These are phyloP conservation scores for Drosophila neocordata DNA, from an alignment of 1,140 invertebrate species.

Conservation along the genomic window DNA sequence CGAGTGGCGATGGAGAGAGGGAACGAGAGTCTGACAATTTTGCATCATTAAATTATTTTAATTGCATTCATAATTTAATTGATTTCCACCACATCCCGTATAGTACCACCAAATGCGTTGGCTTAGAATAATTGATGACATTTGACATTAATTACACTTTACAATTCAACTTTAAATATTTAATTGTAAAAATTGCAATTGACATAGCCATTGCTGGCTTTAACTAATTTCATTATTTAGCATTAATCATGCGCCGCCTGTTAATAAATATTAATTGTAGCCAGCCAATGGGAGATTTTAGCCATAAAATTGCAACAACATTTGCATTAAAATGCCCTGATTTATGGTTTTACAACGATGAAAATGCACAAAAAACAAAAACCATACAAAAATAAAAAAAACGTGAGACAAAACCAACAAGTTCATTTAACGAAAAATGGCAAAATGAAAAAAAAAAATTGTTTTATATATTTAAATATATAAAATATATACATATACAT, in stretches of 20 bases:
- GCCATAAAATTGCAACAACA: conserved; percentile 73
- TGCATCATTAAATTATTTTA: conserved; percentile 75
- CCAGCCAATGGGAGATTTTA: conserved; percentile 66
- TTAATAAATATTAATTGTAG: conserved; percentile 76
- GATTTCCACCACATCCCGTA: conserved; percentile 41
- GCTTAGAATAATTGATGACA: conserved; percentile 78
- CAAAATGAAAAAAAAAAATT: conserved; percentile 19
- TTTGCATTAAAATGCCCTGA: conserved; percentile 71
- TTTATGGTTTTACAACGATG: conserved; percentile 46
- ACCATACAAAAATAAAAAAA: conserved; percentile 26
- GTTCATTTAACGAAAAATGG: conserved; percentile 49
- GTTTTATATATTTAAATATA: conserved; percentile 14
- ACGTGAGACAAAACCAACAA: conserved; percentile 43
- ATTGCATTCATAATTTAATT: conserved; percentile 80
- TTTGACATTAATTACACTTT: conserved; percentile 71
- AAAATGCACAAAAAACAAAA: not conserved
- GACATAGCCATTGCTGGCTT: conserved; percentile 22
- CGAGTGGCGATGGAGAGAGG: conserved; percentile 26
- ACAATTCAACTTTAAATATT: conserved; percentile 60
- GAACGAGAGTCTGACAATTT: conserved; percentile 7
- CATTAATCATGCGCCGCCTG: conserved; percentile 75
- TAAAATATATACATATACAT: not conserved
- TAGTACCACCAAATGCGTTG: conserved; percentile 21
- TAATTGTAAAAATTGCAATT: conserved; percentile 54
- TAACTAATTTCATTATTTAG: conserved; percentile 74